These are phyloP conservation scores for Cephus spinipes DNA, from an alignment of 2,888 invertebrate genomes.

Conservation along the genomic window DNA sequence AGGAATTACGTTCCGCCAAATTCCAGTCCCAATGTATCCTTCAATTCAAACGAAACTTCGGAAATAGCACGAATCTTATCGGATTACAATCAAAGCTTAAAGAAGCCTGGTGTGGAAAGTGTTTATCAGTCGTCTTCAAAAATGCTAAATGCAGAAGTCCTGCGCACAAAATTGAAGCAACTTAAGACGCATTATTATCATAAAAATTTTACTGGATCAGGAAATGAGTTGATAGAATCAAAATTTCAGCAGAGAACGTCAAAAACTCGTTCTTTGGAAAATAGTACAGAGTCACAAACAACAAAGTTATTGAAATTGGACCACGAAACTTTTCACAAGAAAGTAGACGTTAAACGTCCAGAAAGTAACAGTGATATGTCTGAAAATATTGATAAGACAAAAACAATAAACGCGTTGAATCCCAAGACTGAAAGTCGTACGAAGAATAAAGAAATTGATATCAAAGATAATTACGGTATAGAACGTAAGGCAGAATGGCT, in stretches of 20 bases:
- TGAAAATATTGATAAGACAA: background rate
- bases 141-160: constrained; percentile 13
- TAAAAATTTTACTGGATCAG: background rate
- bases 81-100: constrained; percentile 43
- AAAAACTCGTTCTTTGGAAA: background rate
- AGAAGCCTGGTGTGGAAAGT: constrained; percentile 13
- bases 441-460: background rate
- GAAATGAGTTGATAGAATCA: background rate
- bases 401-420: background rate
- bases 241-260: background rate
- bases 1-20: constrained; percentile 1
- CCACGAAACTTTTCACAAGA: background rate
- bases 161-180: background rate
- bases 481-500: constrained; percentile 27
- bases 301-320: background rate
- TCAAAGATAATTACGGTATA: background rate
- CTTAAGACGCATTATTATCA: background rate
- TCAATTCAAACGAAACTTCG: constrained; percentile 36
- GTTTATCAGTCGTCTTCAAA: constrained; percentile 9
- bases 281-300: background rate
- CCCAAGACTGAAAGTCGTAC: background rate
- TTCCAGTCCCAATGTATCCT: background rate
- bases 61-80: constrained; percentile 51
- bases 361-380: background rate
- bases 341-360: background rate